Evolutionary conservation across 2,113 vertebrate species (phyloP), one percentile per base, ranked within the genome.

Genomic region (Eleginops maclovinus): DNA sequence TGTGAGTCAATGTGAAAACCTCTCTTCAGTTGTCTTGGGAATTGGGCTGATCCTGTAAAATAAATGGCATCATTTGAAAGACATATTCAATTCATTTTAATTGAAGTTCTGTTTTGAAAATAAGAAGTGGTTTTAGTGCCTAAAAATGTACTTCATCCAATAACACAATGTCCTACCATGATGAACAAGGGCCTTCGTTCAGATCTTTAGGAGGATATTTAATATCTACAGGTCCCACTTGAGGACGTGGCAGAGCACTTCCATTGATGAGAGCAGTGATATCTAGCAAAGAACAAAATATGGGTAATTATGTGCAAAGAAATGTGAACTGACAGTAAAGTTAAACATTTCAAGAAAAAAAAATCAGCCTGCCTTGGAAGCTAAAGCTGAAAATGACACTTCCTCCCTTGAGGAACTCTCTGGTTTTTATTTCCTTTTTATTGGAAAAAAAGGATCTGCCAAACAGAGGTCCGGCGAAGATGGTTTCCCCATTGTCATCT

Each of bases 381-480:
- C 89, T 95, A 81, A 96, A 72, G 59, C 93, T 89, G 26, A 97
- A 86, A 75, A 92, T 93, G 59, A 83, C 83, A 46, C 93, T 72
- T 12, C 92, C 87, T 31, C 96, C 96, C 82, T 96, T 97, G 24
- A 97, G 88, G 82, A 94, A 96, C 41, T 96, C 56, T 75, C 91
- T 93, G 72, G 89, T 88, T 61, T 89, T 3, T 1, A 93, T 58
- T 24, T 91, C 93, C 70, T 66, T 93, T 76, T 72, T 22, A 49
- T 0, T 0, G 0, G n/a, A 2, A 66, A 85, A 86, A 17, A 0
- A 14, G 0, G 0, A 0, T 17, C 0, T n/a, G 41, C 83, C 81
- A 12, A 62, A 0, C 8, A 24, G 0, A 11, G 54, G 2, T 65
- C 86, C 82, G 0, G 0, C 64, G 49, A 14, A 87, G 19, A 54